Conservation (phyloP, 1,140 invertebrate genomes). For the Drosophila seguyi region DNA sequence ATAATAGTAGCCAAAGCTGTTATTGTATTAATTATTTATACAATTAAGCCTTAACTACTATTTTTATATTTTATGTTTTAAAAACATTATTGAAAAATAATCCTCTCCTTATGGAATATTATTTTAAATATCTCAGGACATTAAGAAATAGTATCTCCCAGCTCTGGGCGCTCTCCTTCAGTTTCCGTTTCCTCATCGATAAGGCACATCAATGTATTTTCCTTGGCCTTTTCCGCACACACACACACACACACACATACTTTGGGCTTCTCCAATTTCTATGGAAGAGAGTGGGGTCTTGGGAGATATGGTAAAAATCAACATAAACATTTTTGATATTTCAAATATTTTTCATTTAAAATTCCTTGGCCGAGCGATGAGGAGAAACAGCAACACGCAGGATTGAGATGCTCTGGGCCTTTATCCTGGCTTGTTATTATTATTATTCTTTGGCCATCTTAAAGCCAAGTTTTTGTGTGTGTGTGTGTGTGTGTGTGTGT, state of each 20-base stretch:
- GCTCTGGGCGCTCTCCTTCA: neutral
- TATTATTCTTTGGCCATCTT: constrained; percentile 39
- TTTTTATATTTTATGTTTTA: too few relatives aligned
- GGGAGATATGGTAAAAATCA: constrained; percentile 43
- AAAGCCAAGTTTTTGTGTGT: constrained; percentile 10
- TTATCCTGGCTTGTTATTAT: constrained; percentile 43
- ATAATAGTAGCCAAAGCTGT: too few relatives aligned
- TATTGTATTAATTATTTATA: too few relatives aligned
- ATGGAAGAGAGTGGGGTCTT: too few relatives aligned
- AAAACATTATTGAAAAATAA: neutral
- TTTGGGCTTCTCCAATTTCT: neutral
- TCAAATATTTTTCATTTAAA: constrained; percentile 69
- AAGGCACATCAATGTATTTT: neutral
- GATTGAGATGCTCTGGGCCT: constrained; percentile 40
- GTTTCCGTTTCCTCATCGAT: neutral
- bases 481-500: neutral
- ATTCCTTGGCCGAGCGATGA: constrained; percentile 41
- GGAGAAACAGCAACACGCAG: neutral
- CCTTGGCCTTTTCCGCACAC: neutral
- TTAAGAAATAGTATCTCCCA: neutral
- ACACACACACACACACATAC: neutral
- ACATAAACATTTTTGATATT: constrained; percentile 64
- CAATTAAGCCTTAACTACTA: too few relatives aligned
- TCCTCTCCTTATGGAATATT: neutral
- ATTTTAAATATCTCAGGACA: neutral